Percentiles rank a stretch among this genome's conserved stretches.
Conservation (phyloP, 2,888 invertebrate species). For the Axea sp. region DNA sequence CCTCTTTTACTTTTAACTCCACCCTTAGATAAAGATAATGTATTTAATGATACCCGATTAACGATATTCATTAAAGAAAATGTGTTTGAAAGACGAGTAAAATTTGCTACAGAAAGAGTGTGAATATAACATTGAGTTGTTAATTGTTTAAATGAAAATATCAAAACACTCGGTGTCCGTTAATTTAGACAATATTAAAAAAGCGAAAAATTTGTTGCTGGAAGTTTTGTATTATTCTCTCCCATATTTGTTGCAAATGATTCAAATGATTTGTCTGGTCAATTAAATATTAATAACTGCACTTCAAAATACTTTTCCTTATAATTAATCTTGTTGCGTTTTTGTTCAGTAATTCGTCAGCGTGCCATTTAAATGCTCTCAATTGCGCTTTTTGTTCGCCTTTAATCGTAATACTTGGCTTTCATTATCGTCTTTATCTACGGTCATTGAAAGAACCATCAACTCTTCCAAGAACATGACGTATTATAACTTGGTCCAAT, state of each 20-base stretch:
- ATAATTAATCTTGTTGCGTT: conserved; percentile 18
- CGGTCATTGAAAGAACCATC: conserved; percentile 16
- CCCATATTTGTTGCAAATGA: too few species aligned
- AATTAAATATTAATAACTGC: too few species aligned
- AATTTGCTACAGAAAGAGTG: too few species aligned
- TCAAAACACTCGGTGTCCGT: too few species aligned
- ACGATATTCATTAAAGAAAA: neutral
- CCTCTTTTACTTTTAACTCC: conserved; percentile 1
- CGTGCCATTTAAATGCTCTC: conserved; percentile 14
- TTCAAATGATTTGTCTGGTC: too few species aligned
- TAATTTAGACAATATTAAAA: too few species aligned
- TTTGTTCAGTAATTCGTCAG: conserved; percentile 19
- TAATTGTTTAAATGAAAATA: too few species aligned
- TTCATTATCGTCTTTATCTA: conserved; percentile 31
- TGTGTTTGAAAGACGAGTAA: too few species aligned
- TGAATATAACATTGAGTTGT: too few species aligned
- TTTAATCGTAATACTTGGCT: conserved; percentile 38
- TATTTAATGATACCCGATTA: conserved; percentile 1
- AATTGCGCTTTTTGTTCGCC: conserved; percentile 22
- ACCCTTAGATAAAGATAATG: neutral
- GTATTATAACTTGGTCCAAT: conserved; percentile 30
- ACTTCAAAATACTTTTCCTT: too few species aligned
- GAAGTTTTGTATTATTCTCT: too few species aligned
- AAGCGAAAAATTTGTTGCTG: too few species aligned
- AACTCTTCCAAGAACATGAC: conserved; percentile 30